phyloP scores from a whole-genome alignment of 2,113 vertebrate species.

The Euleptes europaea region DNA sequence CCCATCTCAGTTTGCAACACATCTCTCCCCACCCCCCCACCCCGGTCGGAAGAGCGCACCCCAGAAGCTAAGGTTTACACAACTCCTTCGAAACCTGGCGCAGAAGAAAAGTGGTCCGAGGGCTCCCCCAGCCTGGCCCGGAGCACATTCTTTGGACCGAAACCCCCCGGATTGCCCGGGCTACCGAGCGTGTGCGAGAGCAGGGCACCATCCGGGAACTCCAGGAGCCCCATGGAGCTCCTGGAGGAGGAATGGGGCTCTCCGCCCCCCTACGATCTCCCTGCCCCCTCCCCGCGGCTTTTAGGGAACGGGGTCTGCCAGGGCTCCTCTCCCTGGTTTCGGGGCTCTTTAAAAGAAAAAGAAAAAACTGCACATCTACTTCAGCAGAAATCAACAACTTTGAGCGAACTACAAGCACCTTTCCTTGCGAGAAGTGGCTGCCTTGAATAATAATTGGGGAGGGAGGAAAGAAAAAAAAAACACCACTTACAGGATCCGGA shows the following conservation, averaged over 20 bases:
- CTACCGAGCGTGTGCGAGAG: not conserved
- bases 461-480: no score
- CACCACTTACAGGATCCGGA: conserved; percentile 76
- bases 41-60: not conserved
- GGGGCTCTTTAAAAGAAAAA: not conserved
- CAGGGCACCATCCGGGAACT: not conserved
- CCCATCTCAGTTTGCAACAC: no score
- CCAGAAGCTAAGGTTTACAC: not conserved
- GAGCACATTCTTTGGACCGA: not conserved
- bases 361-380: not conserved
- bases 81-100: not conserved
- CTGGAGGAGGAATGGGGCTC: not conserved
- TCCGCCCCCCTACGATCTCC: not conserved
- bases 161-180: not conserved
- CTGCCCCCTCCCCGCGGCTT: not conserved
- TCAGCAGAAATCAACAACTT: not conserved
- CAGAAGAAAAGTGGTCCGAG: not conserved
- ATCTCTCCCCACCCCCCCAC: not conserved
- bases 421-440: conserved; percentile 6
- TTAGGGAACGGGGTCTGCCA: not conserved
- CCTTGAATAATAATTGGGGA: not conserved
- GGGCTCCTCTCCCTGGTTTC: not conserved
- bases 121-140: not conserved
- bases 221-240: not conserved
- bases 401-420: not conserved